These are phyloP conservation scores for Stenodema calcarata DNA, from an alignment of 2,888 invertebrate species.

Conservation along the genomic window DNA sequence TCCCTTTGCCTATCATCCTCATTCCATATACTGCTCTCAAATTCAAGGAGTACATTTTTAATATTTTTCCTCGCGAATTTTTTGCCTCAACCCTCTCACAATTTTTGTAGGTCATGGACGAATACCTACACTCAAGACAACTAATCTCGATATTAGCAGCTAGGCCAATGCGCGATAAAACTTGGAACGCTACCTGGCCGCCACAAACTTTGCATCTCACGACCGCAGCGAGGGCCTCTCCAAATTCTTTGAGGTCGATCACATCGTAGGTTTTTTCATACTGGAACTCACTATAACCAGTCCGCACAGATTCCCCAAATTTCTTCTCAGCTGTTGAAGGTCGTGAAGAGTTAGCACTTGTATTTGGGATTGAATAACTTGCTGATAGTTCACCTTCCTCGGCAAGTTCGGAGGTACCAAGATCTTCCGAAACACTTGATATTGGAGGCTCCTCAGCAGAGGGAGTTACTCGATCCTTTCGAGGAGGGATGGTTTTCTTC, in stretches of 20 bases:
- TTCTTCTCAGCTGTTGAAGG: slow-evolving; percentile 15
- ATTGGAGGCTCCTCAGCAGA: not conserved
- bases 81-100: not conserved
- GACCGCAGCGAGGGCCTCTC: not conserved
- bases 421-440: not conserved
- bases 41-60: not conserved
- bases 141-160: not conserved
- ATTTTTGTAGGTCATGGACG: not conserved
- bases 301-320: slow-evolving; percentile 7
- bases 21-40: not conserved
- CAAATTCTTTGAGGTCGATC: not conserved
- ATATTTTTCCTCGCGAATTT: not conserved
- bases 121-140: slow-evolving; percentile 6
- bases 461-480: not conserved
- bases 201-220: not conserved
- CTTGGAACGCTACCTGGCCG: not conserved
- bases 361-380: slow-evolving; percentile 14
- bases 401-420: not conserved
- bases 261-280: not conserved
- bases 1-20: slow-evolving; percentile 10
- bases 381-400: slow-evolving; percentile 4
- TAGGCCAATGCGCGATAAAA: not conserved
- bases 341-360: not conserved
- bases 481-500: slow-evolving; percentile 3
- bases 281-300: not conserved